Percentiles rank a stretch among this genome's conserved stretches.
phyloP scores from a whole-genome alignment of 2,113 vertebrate species.

The Axis porcinus region DNA sequence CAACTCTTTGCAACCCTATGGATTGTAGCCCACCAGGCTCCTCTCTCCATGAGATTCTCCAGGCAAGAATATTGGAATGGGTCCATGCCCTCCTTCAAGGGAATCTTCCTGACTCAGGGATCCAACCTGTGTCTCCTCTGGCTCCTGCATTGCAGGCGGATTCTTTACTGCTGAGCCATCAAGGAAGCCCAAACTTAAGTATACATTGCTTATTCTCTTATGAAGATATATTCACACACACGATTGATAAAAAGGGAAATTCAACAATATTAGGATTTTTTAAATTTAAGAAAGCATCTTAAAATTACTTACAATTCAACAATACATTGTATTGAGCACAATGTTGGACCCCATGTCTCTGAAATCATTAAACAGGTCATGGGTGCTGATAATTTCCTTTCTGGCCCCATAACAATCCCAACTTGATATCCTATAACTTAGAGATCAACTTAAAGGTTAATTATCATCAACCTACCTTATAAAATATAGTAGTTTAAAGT shows the following conservation, averaged over 20 bases:
- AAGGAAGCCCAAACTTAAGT: background rate
- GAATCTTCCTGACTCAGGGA: background rate
- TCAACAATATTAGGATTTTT: background rate
- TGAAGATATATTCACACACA: background rate
- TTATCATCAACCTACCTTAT: background rate
- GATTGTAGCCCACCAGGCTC: background rate
- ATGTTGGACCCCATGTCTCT: background rate
- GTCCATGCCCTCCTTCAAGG: background rate
- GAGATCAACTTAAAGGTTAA: background rate
- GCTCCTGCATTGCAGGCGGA: background rate
- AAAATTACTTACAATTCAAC: conserved; percentile 14
- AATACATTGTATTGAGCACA: background rate
- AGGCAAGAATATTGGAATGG: background rate
- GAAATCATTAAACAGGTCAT: background rate
- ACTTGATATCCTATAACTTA: background rate
- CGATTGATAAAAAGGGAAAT: background rate
- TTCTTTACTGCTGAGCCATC: background rate
- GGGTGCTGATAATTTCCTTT: background rate
- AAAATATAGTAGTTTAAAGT: background rate
- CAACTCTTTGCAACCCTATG: background rate
- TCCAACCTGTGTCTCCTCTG: background rate
- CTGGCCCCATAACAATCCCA: background rate
- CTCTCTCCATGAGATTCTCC: background rate
- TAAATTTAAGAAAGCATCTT: background rate
- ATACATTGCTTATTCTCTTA: background rate